A percentile compares a stretch with the other conserved stretches of the same genome.
Evolutionary conservation across 2,113 vertebrate species (phyloP).

Genomic region (Pelvicachromis taeniatus): DNA sequence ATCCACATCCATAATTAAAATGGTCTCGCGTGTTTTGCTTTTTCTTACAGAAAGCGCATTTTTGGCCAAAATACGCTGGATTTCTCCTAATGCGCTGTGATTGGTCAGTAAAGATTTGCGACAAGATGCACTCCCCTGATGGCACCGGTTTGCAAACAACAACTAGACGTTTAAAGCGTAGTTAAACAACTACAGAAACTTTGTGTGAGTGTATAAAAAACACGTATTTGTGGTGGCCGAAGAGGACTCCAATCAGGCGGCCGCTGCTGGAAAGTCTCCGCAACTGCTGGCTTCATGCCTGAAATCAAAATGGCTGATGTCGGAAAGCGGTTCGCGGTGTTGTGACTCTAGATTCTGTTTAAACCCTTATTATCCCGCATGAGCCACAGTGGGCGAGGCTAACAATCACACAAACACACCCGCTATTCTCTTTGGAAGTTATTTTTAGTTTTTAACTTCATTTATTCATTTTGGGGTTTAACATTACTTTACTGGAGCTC

Average conservation of each 20-base stretch:
- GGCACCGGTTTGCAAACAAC: not conserved
- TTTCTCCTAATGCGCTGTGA: not conserved
- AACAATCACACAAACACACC: not conserved
- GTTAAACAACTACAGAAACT: not conserved
- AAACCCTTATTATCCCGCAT: not conserved
- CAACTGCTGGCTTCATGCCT: not conserved
- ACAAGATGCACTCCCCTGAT: not conserved
- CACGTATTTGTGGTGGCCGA: not conserved
- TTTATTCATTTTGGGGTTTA: not conserved
- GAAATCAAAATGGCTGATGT: not conserved
- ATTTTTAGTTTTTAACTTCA: not conserved
- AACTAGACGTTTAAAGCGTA: not conserved
- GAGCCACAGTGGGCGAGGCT: slow-evolving; percentile 21
- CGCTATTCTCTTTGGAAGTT: not conserved
- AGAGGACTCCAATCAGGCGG: not conserved
- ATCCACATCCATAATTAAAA: too few species aligned
- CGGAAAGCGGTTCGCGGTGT: not conserved
- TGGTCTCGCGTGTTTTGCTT: too few species aligned
- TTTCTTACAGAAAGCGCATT: too few species aligned
- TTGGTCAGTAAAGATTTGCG: not conserved
- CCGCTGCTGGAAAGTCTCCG: not conserved
- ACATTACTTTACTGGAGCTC: accelerated
- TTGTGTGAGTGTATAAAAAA: not conserved
- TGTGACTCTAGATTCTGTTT: not conserved
- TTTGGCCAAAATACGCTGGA: too few species aligned